Percentiles rank a stretch among this genome's conserved stretches.
These are phyloP conservation scores for Leptinotarsa peninsularis DNA, from an alignment of 2,888 invertebrate genomes.

Conservation along the genomic window DNA sequence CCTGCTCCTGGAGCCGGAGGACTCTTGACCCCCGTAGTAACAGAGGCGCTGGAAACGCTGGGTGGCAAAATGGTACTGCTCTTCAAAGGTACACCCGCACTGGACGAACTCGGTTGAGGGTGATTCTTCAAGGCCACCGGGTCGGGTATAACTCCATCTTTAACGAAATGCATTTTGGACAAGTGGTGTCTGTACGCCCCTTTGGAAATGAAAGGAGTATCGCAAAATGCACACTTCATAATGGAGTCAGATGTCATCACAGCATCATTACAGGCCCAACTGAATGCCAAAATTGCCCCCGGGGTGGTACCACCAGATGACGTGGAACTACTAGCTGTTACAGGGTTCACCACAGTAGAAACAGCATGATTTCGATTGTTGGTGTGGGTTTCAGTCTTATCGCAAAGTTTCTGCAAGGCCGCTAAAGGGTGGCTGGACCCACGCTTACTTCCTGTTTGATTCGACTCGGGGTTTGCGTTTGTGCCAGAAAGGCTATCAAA, in stretches of 20 bases:
- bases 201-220: conserved; percentile 95
- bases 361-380: conserved; percentile 63
- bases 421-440: conserved; percentile 90
- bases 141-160: conserved; percentile 88
- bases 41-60: conserved; percentile 53
- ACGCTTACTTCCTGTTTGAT: conserved; percentile 73
- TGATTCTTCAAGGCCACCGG: conserved; percentile 74
- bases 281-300: conserved; percentile 88
- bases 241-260: conserved; percentile 87
- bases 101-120: conserved; percentile 60
- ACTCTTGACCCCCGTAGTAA: conserved; percentile 59
- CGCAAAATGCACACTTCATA: conserved; percentile 95
- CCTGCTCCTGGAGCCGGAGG: conserved; percentile 62
- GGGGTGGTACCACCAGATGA: conserved; percentile 73
- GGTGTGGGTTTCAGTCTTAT: conserved; percentile 88
- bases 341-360: conserved; percentile 60
- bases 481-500: conserved; percentile 84
- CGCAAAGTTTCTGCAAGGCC: conserved; percentile 94
- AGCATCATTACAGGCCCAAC: conserved; percentile 95
- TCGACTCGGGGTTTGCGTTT: conserved; percentile 56
- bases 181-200: conserved; percentile 96
- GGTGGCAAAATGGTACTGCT: conserved; percentile 54
- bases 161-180: conserved; percentile 95
- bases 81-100: conserved; percentile 57
- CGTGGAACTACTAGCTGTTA: conserved; percentile 60